Evolutionary conservation across 1,140 invertebrate species (phyloP).

Genomic region (Ceratina japonica): DNA sequence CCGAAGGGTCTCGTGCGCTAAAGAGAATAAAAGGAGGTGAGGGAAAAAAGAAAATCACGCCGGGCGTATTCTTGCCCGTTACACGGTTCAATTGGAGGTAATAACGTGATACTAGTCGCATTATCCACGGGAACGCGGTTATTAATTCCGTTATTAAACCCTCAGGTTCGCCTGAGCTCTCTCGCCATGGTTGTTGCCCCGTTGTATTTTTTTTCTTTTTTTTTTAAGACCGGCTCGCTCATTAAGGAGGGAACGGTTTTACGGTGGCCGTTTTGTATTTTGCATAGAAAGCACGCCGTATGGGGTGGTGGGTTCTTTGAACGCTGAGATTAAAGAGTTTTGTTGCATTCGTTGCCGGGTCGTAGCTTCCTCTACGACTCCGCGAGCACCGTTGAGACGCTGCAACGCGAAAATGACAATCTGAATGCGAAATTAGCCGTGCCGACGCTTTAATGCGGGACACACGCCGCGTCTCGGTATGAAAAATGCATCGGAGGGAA

Average conservation of each 20-base stretch:
- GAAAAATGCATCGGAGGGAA: slow-evolving; percentile 12
- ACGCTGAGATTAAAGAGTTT: slow-evolving; percentile 38
- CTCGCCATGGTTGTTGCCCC: slow-evolving; percentile 1
- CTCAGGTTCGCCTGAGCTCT: background rate
- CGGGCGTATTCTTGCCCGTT: background rate
- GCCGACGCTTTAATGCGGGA: slow-evolving; percentile 8
- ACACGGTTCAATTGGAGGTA: slow-evolving; percentile 20
- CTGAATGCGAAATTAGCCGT: slow-evolving; percentile 45
- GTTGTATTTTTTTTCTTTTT: slow-evolving; percentile 17
- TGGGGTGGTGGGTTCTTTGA: background rate
- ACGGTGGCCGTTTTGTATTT: slow-evolving; percentile 18
- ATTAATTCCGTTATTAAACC: slow-evolving; percentile 39
- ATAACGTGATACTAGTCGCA: slow-evolving; percentile 16
- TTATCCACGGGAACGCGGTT: slow-evolving; percentile 21
- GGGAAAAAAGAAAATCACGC: background rate
- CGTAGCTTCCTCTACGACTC: slow-evolving; percentile 17
- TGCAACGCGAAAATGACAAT: slow-evolving; percentile 44
- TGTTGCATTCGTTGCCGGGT: background rate
- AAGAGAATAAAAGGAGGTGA: background rate
- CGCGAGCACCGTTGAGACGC: slow-evolving; percentile 2
- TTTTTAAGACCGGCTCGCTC: slow-evolving; percentile 5
- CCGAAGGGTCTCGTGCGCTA: background rate
- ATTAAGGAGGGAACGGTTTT: slow-evolving; percentile 26
- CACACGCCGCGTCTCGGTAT: background rate
- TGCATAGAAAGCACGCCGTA: slow-evolving; percentile 9